phyloP scores from a whole-genome alignment of 2,797 vertebrate genomes.

The Darevskia nairensis region DNA sequence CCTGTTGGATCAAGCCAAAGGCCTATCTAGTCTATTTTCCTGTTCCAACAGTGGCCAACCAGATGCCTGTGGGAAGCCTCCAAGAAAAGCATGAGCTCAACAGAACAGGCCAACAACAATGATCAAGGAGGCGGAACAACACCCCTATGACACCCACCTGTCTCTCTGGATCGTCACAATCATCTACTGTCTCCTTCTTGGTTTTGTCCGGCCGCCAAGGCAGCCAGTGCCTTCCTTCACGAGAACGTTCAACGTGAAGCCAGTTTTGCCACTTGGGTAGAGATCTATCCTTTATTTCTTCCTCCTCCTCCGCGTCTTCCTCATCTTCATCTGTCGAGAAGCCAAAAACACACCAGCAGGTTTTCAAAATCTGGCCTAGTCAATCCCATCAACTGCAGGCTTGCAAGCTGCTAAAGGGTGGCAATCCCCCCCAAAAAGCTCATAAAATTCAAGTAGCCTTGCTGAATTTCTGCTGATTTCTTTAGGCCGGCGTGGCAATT shows the following conservation, averaged over 20 bases:
- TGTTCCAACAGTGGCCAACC: too few relatives aligned
- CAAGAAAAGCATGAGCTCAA: background rate
- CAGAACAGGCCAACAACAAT: background rate
- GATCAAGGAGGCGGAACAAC: too few relatives aligned
- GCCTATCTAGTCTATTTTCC: too few relatives aligned
- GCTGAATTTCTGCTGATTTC: background rate
- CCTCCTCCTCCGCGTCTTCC: slow-evolving; percentile 84
- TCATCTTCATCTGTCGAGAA: slow-evolving; percentile 82
- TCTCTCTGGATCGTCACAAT: slow-evolving; percentile 97
- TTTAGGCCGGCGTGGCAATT: background rate
- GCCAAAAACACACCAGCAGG: slow-evolving; percentile 20
- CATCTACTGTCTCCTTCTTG: slow-evolving; percentile 91
- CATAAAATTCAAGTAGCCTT: background rate
- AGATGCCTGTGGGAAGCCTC: too few relatives aligned
- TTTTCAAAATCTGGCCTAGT: background rate
- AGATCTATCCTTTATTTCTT: slow-evolving; percentile 89
- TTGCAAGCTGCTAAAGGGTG: background rate
- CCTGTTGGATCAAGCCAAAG: too few relatives aligned
- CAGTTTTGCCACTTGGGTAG: slow-evolving; percentile 88
- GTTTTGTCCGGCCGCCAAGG: slow-evolving; percentile 94
- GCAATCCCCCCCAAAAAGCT: background rate
- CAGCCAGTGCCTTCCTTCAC: slow-evolving; percentile 90
- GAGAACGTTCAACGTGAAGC: slow-evolving; percentile 87
- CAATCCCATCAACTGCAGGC: background rate
- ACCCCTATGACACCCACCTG: slow-evolving; percentile 82